Evolutionary conservation across 2,888 invertebrate genomes (phyloP), one percentile per base, ranked within the genome.

Genomic region (Macaria liturata): DNA sequence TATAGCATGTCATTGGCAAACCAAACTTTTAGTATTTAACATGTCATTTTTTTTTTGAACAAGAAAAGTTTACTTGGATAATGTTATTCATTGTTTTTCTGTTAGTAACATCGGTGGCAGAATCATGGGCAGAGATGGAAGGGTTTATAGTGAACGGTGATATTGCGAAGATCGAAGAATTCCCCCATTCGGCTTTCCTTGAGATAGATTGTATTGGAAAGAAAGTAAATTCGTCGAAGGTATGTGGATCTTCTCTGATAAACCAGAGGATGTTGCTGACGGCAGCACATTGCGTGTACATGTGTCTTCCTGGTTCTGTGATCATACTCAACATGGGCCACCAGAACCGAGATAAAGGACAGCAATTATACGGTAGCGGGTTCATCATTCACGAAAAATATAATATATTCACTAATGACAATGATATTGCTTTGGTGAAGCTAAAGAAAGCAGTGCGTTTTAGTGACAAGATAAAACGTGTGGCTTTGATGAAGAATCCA

Each of bases 221-320:
- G 20, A 20, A 20, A 20, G 20, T 20, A 20, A 20, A 20, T 20
- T 1, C 20, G 20, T 20, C 20, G 20, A 20, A 20, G 39, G 6
- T 39, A 39, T 39, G 39, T 39, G 39, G 39, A 0, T 61, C 71
- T 0, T 81, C 82, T 0, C 70, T 83, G 3, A 1, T 83, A 0
- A 83, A 76, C 45, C 72, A 75, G 37, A 30, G 6, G 0, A 50
- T 80, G 4, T 9, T 77, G 0, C 20, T 82, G 1, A 75, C 81
- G 0, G 81, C 80, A 0, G 81, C 71, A 0, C 82, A 82, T 50
- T 81, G 78, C 37, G 0, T 73, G 1, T 9, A 40, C 5, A 39
- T 8, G 1, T 75, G 71, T 50, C 0, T 0, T 0, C 0, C 0
- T 0, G 4, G 3, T 0, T 49, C 46, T 0, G 7, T 4, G 0